These are phyloP conservation scores for Hirtodrosophila cameraria DNA, from an alignment of 2,888 invertebrate genomes.

Conservation along the genomic window DNA sequence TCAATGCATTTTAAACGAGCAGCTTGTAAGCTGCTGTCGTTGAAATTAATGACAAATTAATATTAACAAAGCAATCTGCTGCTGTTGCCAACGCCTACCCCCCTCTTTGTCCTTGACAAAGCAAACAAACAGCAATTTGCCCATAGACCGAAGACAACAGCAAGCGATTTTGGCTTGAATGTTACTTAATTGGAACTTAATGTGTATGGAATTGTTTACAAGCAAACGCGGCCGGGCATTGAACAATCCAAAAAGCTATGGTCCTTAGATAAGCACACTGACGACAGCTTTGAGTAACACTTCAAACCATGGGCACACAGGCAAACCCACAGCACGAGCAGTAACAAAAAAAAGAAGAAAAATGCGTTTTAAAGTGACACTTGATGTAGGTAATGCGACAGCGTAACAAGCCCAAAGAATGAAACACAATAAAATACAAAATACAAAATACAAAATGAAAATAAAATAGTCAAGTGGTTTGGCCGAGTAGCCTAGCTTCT, in stretches of 20 bases:
- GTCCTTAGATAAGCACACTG: constrained; percentile 60
- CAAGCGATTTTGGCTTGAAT: constrained; percentile 63
- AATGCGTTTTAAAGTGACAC: constrained; percentile 79
- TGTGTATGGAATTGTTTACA: constrained; percentile 77
- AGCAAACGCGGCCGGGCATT: constrained; percentile 24
- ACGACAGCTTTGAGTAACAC: constrained; percentile 68
- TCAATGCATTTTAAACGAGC: constrained; percentile 78
- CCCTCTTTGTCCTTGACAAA: too few relatives aligned
- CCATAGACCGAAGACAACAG: constrained; percentile 21
- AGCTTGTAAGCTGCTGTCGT: constrained; percentile 61
- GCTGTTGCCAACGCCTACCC: constrained; percentile 4
- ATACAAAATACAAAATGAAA: constrained; percentile 41
- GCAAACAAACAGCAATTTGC: constrained; percentile 47
- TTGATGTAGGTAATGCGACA: constrained; percentile 77
- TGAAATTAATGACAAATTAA: constrained; percentile 76
- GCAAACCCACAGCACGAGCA: constrained; percentile 17
- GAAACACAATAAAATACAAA: constrained; percentile 43
- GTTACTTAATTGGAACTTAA: constrained; percentile 77
- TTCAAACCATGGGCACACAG: constrained; percentile 37
- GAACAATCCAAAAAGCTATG: constrained; percentile 13
- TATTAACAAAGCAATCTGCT: constrained; percentile 78
- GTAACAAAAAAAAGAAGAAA: too few relatives aligned
- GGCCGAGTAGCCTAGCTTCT: not conserved
- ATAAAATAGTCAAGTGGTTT: constrained; percentile 38
- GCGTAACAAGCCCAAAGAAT: constrained; percentile 62